Evolutionary conservation across 1,140 invertebrate genomes (phyloP), one percentile per base, ranked within the genome.

Genomic region (Calephelis virginiensis): DNA sequence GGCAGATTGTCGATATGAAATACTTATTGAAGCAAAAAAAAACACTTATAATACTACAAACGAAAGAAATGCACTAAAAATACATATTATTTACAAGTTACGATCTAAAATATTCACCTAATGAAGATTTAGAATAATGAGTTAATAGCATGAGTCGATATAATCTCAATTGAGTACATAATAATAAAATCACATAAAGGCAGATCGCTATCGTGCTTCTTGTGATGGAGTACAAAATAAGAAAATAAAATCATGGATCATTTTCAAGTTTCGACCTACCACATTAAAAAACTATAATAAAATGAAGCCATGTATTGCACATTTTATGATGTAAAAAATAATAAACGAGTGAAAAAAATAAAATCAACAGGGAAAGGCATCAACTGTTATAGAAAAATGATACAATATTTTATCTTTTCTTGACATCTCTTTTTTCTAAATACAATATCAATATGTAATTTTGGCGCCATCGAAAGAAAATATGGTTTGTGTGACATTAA

Each of bases 1-100:
- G 88, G 88, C 88, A 88, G 88, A 89, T 87, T 88, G 88, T 91
- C 88, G 88, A 91, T 91, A 91, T 91, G 88, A 91, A 88, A 87
- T 71, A 87, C 78, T 77, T 79, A 76, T 83, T 78, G 76, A 87
- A 86, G 82, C 83, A 82, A 85, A 28, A 28, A 66, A 71, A 73
- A 77, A 75, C 78, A 77, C 82, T 85, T 87, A 83, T 72, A 73
- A 83, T 72, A 73, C 80, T 83, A 88, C 64, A 82, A 86, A 77
- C 71, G 75, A 90, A 86, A 80, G 76, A 90, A 89, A 90, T 86
- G 83, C 86, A 83, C 88, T 90, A 90, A 87, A 53, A 79, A 77
- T 81, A 81, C 73, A 56, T 78, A 77, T 74, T 87, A 89, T 86
- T 83, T 88, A 87, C 85, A 90, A 59, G 66, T 82, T 73, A 81